Conservation (phyloP, 2,797 vertebrate species). For the Otus scops region DNA sequence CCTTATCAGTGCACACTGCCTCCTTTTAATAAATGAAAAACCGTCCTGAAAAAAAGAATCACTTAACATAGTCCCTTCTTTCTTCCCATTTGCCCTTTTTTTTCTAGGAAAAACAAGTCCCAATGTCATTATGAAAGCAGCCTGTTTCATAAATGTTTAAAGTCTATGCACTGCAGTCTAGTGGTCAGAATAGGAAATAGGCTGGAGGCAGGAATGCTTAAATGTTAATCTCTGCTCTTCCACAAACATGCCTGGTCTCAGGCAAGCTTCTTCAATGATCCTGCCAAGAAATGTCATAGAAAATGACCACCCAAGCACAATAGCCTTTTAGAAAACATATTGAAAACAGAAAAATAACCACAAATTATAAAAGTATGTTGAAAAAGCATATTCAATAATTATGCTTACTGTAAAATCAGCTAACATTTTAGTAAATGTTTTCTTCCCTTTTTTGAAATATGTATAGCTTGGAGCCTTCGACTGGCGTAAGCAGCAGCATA, state of each 20-base stretch:
- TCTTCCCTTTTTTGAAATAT: not conserved
- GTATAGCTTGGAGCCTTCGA: not conserved
- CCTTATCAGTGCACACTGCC: not conserved
- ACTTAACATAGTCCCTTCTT: not conserved
- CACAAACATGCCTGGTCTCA: not conserved
- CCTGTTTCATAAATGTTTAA: not conserved
- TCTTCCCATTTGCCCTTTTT: not conserved
- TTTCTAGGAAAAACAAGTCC: not conserved
- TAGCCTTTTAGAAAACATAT: not conserved
- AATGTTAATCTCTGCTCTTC: not conserved
- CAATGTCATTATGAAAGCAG: not conserved
- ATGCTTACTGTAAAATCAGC: not conserved
- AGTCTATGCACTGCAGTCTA: conserved; percentile 49
- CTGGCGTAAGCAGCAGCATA: not conserved
- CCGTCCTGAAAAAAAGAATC: not conserved
- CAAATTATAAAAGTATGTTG: conserved; percentile 14
- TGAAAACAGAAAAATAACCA: not conserved
- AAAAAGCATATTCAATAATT: not conserved
- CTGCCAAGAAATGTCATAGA: conserved; percentile 26
- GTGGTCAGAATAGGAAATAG: conserved; percentile 25
- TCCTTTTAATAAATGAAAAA: not conserved
- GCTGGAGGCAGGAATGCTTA: not conserved
- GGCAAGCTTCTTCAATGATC: not conserved
- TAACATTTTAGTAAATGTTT: not conserved
- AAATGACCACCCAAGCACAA: conserved; percentile 49